phyloP scores from a whole-genome alignment of 2,888 invertebrate species.

The Euspilapteryx auroguttella region DNA sequence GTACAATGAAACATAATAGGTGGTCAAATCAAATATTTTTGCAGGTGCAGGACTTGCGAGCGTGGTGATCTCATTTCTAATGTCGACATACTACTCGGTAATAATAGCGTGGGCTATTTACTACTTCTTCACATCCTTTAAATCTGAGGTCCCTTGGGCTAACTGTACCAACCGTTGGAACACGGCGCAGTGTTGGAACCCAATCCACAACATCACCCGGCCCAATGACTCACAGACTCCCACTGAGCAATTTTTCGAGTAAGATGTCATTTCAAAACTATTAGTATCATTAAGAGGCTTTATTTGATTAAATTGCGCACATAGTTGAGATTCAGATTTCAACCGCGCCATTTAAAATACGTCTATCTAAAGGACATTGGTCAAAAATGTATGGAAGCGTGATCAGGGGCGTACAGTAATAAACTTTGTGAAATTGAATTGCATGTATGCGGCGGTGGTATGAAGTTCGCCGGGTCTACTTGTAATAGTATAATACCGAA shows the following conservation, averaged over 20 bases:
- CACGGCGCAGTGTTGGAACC: constrained; percentile 80
- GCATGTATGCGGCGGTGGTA: too few species aligned
- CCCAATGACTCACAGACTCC: constrained; percentile 79
- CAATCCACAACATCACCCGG: constrained; percentile 66
- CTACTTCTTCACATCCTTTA: constrained; percentile 90
- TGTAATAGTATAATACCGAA: constrained; percentile 5
- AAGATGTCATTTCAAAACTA: constrained; percentile 30
- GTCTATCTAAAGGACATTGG: too few species aligned
- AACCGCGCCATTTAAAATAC: too few species aligned
- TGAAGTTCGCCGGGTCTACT: too few species aligned
- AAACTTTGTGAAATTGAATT: too few species aligned
- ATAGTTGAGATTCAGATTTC: neutral
- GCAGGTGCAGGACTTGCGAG: constrained; percentile 93
- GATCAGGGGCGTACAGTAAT: too few species aligned
- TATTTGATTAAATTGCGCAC: neutral
- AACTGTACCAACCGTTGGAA: constrained; percentile 88
- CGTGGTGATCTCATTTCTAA: constrained; percentile 91
- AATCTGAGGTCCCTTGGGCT: constrained; percentile 86
- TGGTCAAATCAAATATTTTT: too few species aligned
- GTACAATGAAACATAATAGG: too few species aligned
- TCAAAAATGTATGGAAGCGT: too few species aligned
- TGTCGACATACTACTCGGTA: constrained; percentile 95
- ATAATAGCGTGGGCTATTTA: constrained; percentile 94
- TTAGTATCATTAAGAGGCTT: too few species aligned
- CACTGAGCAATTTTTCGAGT: constrained; percentile 93